Evolutionary conservation across 2,888 invertebrate species (phyloP).

Genomic region (Loripinus fragilis): DNA sequence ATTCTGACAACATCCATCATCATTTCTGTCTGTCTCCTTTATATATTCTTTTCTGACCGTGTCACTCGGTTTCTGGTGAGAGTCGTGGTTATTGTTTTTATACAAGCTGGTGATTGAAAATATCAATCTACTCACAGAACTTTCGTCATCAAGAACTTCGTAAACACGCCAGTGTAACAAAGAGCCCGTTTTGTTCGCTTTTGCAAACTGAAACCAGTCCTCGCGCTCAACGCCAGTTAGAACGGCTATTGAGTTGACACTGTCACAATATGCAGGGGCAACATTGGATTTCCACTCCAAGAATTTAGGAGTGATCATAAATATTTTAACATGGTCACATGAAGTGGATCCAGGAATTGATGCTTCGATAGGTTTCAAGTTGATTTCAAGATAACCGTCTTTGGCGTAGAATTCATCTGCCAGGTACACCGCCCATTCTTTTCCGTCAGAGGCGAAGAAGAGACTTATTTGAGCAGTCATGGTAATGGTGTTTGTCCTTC

Average conservation of each 20-base stretch:
- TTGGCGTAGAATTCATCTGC: slow-evolving; percentile 30
- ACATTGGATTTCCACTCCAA: not conserved
- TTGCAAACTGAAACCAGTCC: not conserved
- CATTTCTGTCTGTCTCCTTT: no score
- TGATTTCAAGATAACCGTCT: slow-evolving; percentile 42
- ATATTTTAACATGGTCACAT: not conserved
- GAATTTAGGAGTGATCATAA: not conserved
- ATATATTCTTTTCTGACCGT: no score
- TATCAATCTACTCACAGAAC: not conserved
- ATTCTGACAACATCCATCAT: no score
- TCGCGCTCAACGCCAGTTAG: not conserved
- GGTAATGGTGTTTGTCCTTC: no score
- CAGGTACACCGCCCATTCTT: slow-evolving; percentile 50
- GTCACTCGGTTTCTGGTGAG: no score
- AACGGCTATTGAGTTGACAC: not conserved
- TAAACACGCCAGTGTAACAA: not conserved
- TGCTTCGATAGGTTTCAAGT: slow-evolving; percentile 28
- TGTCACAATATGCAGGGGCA: not conserved
- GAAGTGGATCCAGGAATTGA: no score
- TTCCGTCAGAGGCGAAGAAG: slow-evolving; percentile 38
- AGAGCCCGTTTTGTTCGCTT: not conserved
- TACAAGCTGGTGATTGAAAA: not conserved
- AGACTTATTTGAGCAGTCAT: slow-evolving; percentile 17
- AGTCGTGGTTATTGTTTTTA: not conserved
- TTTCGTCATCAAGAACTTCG: not conserved